phyloP scores from a whole-genome alignment of 2,797 vertebrate genomes.

The Channa striata region DNA sequence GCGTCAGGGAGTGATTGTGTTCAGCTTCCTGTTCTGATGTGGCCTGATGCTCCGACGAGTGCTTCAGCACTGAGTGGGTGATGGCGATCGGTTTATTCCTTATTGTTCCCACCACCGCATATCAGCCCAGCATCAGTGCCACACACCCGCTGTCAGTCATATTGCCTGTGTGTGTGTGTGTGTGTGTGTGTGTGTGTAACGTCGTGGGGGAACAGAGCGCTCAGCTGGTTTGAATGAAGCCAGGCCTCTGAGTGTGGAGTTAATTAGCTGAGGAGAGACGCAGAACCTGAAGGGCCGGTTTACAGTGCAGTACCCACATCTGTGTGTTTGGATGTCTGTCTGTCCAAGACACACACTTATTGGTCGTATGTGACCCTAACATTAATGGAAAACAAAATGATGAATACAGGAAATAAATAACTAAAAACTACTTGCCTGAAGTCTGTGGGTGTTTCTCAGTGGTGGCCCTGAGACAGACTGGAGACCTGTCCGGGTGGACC shows the following conservation, averaged over 20 bases:
- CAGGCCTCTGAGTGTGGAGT: constrained; percentile 70
- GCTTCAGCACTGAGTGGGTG: not conserved
- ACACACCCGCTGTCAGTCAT: constrained; percentile 53
- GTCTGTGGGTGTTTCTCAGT: too few relatives aligned
- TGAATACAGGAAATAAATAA: too few relatives aligned
- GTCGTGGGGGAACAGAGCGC: constrained; percentile 57
- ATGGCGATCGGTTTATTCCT: constrained; percentile 1
- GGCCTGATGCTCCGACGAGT: too few relatives aligned
- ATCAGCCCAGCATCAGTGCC: constrained; percentile 24
- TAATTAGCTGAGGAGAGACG: constrained; percentile 80
- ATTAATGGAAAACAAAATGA: too few relatives aligned
- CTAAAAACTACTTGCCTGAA: too few relatives aligned
- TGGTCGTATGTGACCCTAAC: not conserved
- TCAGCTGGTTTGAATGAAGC: constrained; percentile 79
- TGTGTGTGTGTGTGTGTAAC: constrained; percentile 56
- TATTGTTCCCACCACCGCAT: constrained; percentile 12
- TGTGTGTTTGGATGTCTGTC: constrained; percentile 1
- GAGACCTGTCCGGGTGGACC: too few relatives aligned
- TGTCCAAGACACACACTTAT: not conserved
- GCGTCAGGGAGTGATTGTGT: too few relatives aligned
- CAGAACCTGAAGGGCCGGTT: constrained; percentile 70
- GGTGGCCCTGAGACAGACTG: too few relatives aligned
- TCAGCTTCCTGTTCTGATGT: not conserved
- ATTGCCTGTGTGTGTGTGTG: constrained; percentile 25
- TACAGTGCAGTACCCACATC: constrained; percentile 58